Percentiles rank a stretch among this genome's conserved stretches.
These are phyloP conservation scores for Leptoteleia sp. DNA, from an alignment of 1,140 invertebrate genomes.

Conservation along the genomic window DNA sequence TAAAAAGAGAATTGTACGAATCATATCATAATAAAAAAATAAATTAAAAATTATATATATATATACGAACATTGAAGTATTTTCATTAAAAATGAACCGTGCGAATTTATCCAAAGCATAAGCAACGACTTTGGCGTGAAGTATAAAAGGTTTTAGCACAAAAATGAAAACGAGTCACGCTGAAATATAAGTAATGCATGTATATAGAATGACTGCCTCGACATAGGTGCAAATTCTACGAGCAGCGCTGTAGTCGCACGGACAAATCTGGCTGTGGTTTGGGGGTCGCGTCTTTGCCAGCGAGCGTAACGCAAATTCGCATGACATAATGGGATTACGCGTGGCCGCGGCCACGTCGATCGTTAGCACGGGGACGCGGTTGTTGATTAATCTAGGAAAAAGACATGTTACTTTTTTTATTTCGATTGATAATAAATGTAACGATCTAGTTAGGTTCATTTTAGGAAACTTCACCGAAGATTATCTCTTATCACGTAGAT, in stretches of 20 bases:
- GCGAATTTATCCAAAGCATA: no score
- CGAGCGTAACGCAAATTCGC: constrained; percentile 56
- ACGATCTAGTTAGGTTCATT: constrained; percentile 63
- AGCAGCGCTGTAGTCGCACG: constrained; percentile 70
- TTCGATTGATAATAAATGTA: constrained; percentile 56
- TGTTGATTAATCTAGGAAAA: constrained; percentile 46
- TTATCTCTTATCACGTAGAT: constrained; percentile 54
- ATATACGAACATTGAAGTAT: no score
- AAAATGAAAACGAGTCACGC: no score
- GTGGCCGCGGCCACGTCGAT: constrained; percentile 7
- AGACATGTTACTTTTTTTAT: constrained; percentile 56
- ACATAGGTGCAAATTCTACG: constrained; percentile 59
- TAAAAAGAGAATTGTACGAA: no score
- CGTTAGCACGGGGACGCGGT: constrained; percentile 34
- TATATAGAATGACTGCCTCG: constrained; percentile 52
- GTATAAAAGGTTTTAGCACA: no score
- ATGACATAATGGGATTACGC: constrained; percentile 24
- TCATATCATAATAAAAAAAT: no score
- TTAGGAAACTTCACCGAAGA: constrained; percentile 54
- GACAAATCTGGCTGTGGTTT: constrained; percentile 73
- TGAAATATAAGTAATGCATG: constrained; percentile 34
- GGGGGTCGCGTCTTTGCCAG: constrained; percentile 51
- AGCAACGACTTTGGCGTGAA: no score
- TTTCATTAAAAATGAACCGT: no score
- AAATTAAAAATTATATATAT: no score